A percentile compares a stretch with the other conserved stretches of the same genome.
phyloP scores from a whole-genome alignment of 2,888 invertebrate genomes.

The Eilema sororculum region DNA sequence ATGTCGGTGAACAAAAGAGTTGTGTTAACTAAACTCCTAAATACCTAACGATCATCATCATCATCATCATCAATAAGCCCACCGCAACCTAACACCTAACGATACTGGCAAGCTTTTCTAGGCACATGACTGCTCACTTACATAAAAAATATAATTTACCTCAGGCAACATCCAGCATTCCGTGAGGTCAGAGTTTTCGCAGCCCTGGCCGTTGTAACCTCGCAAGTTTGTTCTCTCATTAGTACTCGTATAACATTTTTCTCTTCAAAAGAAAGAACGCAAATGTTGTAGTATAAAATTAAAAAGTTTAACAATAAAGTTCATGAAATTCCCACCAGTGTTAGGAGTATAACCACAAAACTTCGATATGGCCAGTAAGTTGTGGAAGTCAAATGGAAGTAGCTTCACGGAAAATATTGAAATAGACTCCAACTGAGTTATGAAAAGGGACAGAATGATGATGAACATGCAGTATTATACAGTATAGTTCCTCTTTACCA shows the following conservation, averaged over 20 bases:
- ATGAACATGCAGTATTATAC: not conserved
- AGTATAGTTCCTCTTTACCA: not conserved
- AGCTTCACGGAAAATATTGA: not conserved
- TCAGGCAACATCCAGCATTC: slow-evolving; percentile 89
- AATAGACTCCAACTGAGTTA: not conserved
- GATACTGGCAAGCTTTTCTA: too few species aligned
- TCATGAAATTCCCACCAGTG: not conserved
- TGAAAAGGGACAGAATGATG: not conserved
- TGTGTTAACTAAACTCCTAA: too few species aligned
- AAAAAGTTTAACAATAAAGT: not conserved
- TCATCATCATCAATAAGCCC: too few species aligned
- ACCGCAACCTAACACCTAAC: too few species aligned
- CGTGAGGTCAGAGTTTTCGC: slow-evolving; percentile 80
- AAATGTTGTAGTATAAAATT: not conserved
- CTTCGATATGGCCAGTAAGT: not conserved
- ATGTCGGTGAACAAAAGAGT: too few species aligned
- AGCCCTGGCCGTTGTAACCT: slow-evolving; percentile 72
- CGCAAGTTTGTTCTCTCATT: slow-evolving; percentile 72
- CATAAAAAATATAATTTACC: slow-evolving; percentile 58
- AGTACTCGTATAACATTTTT: slow-evolving; percentile 76
- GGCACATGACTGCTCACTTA: not conserved
- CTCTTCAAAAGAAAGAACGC: slow-evolving; percentile 64
- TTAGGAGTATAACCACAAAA: not conserved
- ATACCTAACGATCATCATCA: too few species aligned
- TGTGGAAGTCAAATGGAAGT: not conserved